These are phyloP conservation scores for Hystrix cristata DNA, from an alignment of 2,113 vertebrate genomes.

Conservation along the genomic window DNA sequence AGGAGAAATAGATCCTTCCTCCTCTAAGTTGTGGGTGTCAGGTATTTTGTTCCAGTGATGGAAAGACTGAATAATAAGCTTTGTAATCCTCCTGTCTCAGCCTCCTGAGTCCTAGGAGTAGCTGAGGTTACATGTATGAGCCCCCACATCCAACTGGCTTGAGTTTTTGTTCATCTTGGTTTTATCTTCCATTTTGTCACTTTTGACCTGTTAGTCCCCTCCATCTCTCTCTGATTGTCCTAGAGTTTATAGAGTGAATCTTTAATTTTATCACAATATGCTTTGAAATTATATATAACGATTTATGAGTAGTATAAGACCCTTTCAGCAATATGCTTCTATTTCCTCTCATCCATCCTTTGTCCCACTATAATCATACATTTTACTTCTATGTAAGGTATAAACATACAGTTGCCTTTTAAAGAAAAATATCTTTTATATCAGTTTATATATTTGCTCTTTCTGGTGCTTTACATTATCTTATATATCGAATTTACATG, in stretches of 20 bases:
- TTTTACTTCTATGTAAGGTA: not conserved
- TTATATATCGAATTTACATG: not conserved
- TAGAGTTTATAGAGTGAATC: conserved; percentile 11
- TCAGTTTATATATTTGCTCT: not conserved
- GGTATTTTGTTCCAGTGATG: not conserved
- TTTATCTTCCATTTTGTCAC: conserved; percentile 16
- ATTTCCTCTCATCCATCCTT: not conserved
- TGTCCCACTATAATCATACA: not conserved
- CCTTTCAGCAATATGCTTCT: not conserved
- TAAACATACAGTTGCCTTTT: not conserved
- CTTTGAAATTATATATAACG: not conserved
- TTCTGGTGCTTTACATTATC: not conserved
- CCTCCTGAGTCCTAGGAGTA: not conserved
- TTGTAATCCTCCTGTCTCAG: not conserved
- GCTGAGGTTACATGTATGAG: not conserved
- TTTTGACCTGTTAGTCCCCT: not conserved
- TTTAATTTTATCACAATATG: not conserved
- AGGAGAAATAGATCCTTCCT: not conserved
- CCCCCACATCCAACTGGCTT: not conserved
- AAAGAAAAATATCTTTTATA: not conserved
- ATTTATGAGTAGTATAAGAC: not conserved
- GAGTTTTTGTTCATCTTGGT: not conserved
- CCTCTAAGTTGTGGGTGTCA: not conserved
- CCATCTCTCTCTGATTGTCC: not conserved
- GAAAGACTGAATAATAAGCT: not conserved